Base-by-base conservation (phyloP, 2,113 vertebrate species). In the Symphodus melops region DNA sequence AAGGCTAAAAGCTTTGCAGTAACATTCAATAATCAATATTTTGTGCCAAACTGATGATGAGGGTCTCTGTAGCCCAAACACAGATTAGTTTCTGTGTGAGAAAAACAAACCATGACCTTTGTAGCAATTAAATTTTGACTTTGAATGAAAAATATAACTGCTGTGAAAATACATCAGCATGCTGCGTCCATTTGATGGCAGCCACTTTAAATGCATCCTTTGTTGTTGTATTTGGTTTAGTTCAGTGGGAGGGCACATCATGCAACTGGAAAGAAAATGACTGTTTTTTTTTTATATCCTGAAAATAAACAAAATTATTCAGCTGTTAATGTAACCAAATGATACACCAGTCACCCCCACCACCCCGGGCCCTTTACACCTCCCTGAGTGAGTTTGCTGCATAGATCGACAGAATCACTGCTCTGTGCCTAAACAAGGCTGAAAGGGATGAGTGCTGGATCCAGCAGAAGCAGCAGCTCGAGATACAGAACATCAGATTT, bases 261-360 rank as follows among this genome's bases (percentile, higher is more conserved):
- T 59, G 55, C 57, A 59, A 59, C 11, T 16, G 28, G 9, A 25
- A 13, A 8, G 23, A 60, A 54, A 37, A 19, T n/a, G 6, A 28
- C 21, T 4, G 3, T 7, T 6, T 0, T 2, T 59, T 0, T 17
- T 12, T 11, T 28, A 84, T 41, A 84, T 41, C 9, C 21, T 1
- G 1, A 21, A 70, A 75, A 67, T 36, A 65, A 61, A 63, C 16
- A 69, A 20, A 73, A 48, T 39, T 57, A 16, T 36, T 57, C 44
- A 42, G 39, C 57, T 61, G 52, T 66, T 71, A 63, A 81, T 71
- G 78, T 67, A 67, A 73, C n/a, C 54, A 77, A 81, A 81, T 62
- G 60, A 74, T 20, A 48, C 39, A 16, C 33, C 49, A 41, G 51
- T 62, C 21, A 20, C 70, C 49, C 28, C 58, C 55, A 25, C 39